These are phyloP conservation scores for Rousettus leschenaultii DNA, from an alignment of 2,113 vertebrate species.

Conservation along the genomic window DNA sequence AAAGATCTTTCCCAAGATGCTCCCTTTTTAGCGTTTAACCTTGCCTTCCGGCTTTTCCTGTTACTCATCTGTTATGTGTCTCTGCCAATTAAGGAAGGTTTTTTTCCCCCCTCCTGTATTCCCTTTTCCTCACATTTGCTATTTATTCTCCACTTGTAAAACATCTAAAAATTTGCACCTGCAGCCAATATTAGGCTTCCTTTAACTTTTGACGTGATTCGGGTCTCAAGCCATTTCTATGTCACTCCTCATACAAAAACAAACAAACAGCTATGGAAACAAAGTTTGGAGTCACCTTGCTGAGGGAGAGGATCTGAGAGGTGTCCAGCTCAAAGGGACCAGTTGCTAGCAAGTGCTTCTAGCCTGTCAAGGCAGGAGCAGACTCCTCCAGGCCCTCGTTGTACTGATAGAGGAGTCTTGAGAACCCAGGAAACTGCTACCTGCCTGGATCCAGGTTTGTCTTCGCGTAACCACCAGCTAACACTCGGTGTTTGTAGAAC, in stretches of 20 bases:
- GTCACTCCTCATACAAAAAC: neutral
- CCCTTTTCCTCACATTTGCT: neutral
- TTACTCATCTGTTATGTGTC: neutral
- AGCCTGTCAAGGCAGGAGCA: fast-evolving
- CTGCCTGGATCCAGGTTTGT: too few species aligned
- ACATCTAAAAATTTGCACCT: neutral
- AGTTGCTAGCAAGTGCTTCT: neutral
- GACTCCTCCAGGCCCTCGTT: fast-evolving
- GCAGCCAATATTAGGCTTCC: neutral
- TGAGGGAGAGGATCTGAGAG: neutral
- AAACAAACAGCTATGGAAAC: neutral
- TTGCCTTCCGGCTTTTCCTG: neutral
- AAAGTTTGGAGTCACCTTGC: neutral
- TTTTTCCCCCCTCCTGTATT: neutral
- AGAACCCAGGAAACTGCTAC: neutral
- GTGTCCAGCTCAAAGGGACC: neutral
- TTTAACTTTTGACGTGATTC: neutral
- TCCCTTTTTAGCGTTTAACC: neutral
- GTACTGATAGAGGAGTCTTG: too few species aligned
- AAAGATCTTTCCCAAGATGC: neutral
- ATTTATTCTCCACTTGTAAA: neutral
- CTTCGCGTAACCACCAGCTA: neutral
- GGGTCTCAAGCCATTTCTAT: neutral
- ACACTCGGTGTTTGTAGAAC: neutral
- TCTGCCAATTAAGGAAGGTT: neutral